A percentile compares a stretch with the other conserved stretches of the same genome.
These are phyloP conservation scores for Balearica regulorum DNA, from an alignment of 2,797 vertebrate genomes.

Conservation along the genomic window DNA sequence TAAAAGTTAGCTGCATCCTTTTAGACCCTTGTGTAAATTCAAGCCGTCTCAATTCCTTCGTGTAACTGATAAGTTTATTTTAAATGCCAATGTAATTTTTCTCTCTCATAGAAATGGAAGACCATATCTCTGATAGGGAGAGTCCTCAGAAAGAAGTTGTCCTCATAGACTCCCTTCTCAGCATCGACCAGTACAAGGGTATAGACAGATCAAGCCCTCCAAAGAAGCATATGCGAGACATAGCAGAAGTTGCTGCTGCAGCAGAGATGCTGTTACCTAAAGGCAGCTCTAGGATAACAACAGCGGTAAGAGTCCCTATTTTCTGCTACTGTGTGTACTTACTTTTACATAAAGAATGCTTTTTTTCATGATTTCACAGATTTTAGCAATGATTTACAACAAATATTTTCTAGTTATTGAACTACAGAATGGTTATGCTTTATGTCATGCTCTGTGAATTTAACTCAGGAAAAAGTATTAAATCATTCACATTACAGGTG, in stretches of 20 bases:
- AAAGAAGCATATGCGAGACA: constrained; percentile 83
- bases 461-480: neutral
- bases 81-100: neutral
- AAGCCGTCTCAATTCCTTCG: neutral
- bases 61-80: neutral
- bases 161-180: constrained; percentile 88
- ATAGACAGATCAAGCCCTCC: constrained; percentile 76
- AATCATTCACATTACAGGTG: constrained; percentile 27
- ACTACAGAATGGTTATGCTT: neutral
- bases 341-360: neutral
- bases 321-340: neutral
- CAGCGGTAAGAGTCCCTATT: constrained; percentile 52
- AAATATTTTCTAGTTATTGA: neutral
- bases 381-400: neutral
- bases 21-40: neutral
- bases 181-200: constrained; percentile 84
- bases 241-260: constrained; percentile 87
- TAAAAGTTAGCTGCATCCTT: neutral
- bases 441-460: neutral
- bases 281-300: constrained; percentile 83
- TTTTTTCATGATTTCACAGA: neutral
- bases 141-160: constrained; percentile 82
- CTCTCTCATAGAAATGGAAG: constrained; percentile 73
- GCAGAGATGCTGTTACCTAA: constrained; percentile 89
- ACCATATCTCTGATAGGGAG: constrained; percentile 50